Conservation (phyloP, 2,113 vertebrate genomes). For the Thalassoma bifasciatum region DNA sequence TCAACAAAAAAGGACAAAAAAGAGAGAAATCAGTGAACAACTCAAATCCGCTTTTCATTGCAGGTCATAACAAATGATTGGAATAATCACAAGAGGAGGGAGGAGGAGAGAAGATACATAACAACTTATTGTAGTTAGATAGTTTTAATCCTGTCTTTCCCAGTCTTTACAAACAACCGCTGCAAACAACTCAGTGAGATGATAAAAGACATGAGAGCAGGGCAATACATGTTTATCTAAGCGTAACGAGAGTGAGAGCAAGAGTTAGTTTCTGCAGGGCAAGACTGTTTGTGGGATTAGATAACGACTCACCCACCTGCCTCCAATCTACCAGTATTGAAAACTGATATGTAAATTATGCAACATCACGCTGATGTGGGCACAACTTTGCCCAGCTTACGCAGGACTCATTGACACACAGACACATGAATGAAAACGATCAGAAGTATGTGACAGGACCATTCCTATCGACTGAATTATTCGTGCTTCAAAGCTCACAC, state of each 20-base stretch:
- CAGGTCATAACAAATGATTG: too few species aligned
- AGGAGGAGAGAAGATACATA: too few species aligned
- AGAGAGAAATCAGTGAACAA: too few species aligned
- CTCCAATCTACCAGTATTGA: neutral
- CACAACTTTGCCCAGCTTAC: neutral
- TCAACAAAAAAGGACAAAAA: too few species aligned
- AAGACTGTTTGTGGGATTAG: slow-evolving; percentile 1
- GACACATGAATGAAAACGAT: neutral
- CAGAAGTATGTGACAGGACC: slow-evolving; percentile 8
- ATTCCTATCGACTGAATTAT: slow-evolving; percentile 29
- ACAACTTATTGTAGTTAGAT: too few species aligned
- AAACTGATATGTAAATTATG: neutral
- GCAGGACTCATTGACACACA: neutral
- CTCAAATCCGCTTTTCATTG: too few species aligned
- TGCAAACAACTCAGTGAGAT: neutral
- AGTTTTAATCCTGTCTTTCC: too few species aligned
- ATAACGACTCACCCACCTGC: neutral
- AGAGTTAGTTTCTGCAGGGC: neutral
- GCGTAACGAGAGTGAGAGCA: neutral
- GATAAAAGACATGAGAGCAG: neutral
- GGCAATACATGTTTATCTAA: neutral
- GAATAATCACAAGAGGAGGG: neutral
- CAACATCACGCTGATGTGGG: neutral
- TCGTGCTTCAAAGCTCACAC: slow-evolving; percentile 29
- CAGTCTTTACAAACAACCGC: neutral